Evolutionary conservation across 2,113 vertebrate genomes (phyloP).

Genomic region (Bos indicus): DNA sequence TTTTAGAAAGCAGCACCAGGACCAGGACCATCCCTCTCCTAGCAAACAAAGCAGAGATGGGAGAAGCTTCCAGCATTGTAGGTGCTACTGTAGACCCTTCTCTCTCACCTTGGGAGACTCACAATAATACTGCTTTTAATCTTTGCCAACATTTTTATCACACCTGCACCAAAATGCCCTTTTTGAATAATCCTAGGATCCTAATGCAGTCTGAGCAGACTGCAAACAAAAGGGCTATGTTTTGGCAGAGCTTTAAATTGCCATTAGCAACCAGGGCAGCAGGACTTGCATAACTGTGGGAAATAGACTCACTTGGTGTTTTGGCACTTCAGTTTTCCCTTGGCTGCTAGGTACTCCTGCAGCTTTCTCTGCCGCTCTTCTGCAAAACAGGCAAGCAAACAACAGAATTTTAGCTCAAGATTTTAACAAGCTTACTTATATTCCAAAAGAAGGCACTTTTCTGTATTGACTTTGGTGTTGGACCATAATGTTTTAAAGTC

Average conservation of each 20-base stretch:
- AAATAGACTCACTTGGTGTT: constrained; percentile 73
- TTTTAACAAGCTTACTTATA: background rate
- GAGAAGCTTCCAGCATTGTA: background rate
- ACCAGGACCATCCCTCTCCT: background rate
- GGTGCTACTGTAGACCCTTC: background rate
- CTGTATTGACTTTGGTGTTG: background rate
- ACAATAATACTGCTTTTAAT: background rate
- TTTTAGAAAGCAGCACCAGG: background rate
- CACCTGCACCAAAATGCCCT: background rate
- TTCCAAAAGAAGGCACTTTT: background rate
- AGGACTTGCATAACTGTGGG: background rate
- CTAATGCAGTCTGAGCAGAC: background rate
- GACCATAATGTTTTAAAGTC: background rate
- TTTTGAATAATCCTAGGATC: background rate
- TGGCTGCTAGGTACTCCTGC: constrained; percentile 61
- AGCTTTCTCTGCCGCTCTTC: constrained; percentile 59
- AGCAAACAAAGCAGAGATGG: background rate
- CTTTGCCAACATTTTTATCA: background rate
- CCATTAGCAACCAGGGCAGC: background rate
- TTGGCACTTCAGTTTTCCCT: constrained; percentile 60
- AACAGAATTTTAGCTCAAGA: background rate
- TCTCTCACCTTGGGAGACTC: background rate
- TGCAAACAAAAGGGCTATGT: background rate
- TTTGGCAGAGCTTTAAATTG: background rate
- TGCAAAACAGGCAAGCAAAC: constrained; percentile 9